phyloP scores from a whole-genome alignment of 2,888 invertebrate species.

The Yponomeuta evonymella region DNA sequence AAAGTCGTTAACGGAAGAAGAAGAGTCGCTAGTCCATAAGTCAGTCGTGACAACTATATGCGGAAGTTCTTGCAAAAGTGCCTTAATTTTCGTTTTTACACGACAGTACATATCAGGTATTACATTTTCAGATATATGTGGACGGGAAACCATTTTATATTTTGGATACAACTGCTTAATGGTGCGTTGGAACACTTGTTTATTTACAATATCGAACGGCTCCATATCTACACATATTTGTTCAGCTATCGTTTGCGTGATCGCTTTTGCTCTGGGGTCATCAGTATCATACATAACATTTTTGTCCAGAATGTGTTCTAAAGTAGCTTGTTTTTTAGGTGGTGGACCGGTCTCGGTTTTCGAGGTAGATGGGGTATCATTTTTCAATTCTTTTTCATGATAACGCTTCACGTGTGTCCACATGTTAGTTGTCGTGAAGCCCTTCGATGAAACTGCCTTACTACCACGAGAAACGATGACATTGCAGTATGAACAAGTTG shows the following conservation, averaged over 20 bases:
- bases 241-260: conserved; percentile 28
- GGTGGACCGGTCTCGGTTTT: conserved; percentile 18
- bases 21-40: conserved; percentile 27
- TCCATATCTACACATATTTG: conserved; percentile 29
- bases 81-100: conserved; percentile 26
- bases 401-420: conserved; percentile 22
- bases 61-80: conserved; percentile 21
- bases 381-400: conserved; percentile 21
- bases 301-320: conserved; percentile 17
- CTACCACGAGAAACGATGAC: no score
- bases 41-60: conserved; percentile 24
- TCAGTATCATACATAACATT: conserved; percentile 26
- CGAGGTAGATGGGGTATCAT: conserved; percentile 17
- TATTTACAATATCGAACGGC: conserved; percentile 24
- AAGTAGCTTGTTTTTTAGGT: conserved; percentile 26
- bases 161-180: conserved; percentile 24
- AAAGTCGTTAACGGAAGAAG: conserved; percentile 24
- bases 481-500: conserved; percentile 1
- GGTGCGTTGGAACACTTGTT: conserved; percentile 24
- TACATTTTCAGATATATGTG: conserved; percentile 23
- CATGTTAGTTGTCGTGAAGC: conserved; percentile 17
- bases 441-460: background rate
- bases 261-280: conserved; percentile 20
- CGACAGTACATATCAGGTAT: conserved; percentile 23
- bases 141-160: conserved; percentile 26